Evolutionary conservation across 1,140 invertebrate genomes (phyloP), one percentile per base, ranked within the genome.

Genomic region (Drosophila dunni): DNA sequence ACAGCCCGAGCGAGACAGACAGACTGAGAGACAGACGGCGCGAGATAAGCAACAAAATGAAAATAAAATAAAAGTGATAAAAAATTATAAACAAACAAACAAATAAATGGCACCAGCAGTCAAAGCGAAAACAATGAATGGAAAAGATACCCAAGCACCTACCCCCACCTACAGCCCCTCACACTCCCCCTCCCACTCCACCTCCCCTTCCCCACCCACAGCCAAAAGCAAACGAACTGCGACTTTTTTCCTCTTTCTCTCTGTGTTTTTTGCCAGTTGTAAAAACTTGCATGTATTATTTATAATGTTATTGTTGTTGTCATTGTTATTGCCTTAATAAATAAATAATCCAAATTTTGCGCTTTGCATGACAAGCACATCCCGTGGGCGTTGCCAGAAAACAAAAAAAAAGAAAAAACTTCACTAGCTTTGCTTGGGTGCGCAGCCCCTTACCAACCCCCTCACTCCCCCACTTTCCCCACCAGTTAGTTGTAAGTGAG

Each of bases 321-420:
- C 51, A 53, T 75, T 70, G 53, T 58, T 63, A 70, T 75, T 71
- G 60, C 56, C 60, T 60, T 71, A 65, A 70, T 75, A 71, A 75
- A 75, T 75, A 75, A 75, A 71, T 75, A 75, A 75, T 71, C 68
- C 68, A 71, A 71, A 75, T 75, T 65, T 65, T 75, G 60, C 56
- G 73, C 73, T 75, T 75, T 60, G 67, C 67, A 71, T 75, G 73
- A 71, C 67, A 71, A 71, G 67, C 67, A 75, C 73, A 75, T 61
- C 58, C 73, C 60, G 70, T 73, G 70, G 64, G 70, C 64, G 70
- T 48, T 60, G 48, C 38, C 58, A 57, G 68, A 53, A 34, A 57
- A 70, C 48, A 4, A 38, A 60, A 44, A 42, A 44, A 15, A 20
- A 20, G 1, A 20, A 20, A 11, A 48, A 70, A 40, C 54, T 42